A percentile compares a stretch with the other conserved stretches of the same genome.
phyloP scores from a whole-genome alignment of 2,113 vertebrate species.

The Notechis scutatus region DNA sequence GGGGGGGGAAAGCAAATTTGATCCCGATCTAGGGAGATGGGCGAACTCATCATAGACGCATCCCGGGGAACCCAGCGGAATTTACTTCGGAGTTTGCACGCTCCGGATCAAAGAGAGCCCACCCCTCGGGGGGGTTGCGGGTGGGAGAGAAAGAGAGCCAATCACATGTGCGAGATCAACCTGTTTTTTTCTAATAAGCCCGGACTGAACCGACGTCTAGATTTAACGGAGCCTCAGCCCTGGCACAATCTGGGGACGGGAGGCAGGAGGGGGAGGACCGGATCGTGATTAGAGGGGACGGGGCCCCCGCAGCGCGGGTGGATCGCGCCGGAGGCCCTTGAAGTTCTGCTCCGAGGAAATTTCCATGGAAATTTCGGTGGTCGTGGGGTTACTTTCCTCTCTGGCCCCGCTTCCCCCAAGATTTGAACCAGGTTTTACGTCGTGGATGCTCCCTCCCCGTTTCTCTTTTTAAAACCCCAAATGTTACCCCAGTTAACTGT shows the following conservation, averaged over 20 bases:
- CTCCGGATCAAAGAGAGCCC: neutral
- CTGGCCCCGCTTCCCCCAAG: neutral
- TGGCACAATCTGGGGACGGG: neutral
- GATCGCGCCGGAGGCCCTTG: neutral
- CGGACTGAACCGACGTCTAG: neutral
- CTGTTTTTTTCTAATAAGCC: neutral
- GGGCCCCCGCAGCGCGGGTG: slow-evolving; percentile 18
- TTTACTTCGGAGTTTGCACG: neutral
- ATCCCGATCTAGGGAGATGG: neutral
- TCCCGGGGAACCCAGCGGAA: neutral
- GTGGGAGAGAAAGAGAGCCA: too few relatives aligned
- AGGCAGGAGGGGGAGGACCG: slow-evolving; percentile 35
- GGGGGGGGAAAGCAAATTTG: neutral
- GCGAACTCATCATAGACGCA: neutral
- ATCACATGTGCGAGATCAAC: too few relatives aligned
- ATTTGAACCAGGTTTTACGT: neutral
- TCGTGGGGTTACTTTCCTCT: neutral
- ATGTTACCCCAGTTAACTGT: slow-evolving; percentile 48
- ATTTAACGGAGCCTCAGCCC: neutral
- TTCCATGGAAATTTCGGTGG: neutral
- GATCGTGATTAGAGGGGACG: slow-evolving; percentile 48
- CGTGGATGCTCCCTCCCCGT: neutral
- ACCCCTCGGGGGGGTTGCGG: neutral
- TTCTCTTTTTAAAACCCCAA: neutral
- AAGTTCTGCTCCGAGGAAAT: neutral